phyloP scores from a whole-genome alignment of 2,888 invertebrate species.

The Ellobium chinense region DNA sequence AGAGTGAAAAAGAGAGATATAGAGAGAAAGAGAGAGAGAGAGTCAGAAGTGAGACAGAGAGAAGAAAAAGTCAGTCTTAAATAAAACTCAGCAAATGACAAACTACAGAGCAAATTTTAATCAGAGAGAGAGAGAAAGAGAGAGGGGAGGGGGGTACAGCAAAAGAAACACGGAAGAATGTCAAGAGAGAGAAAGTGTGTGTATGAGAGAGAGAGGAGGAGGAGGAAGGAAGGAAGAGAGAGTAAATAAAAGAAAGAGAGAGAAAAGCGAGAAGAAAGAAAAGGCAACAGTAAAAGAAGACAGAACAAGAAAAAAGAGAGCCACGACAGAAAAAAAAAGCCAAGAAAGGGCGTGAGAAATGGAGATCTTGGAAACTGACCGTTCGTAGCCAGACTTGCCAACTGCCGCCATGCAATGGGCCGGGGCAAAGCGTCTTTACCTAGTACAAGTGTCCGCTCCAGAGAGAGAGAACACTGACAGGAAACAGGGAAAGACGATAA shows the following conservation, averaged over 20 bases:
- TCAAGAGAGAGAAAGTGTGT: background rate
- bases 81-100: background rate
- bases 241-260: conserved; percentile 1
- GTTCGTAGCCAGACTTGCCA: no score
- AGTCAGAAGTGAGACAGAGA: background rate
- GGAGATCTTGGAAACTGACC: no score
- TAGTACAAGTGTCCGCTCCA: no score
- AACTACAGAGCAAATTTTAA: background rate
- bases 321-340: background rate
- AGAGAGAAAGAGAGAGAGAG: no score
- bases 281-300: conserved; percentile 10
- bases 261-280: background rate
- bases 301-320: background rate
- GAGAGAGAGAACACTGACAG: no score
- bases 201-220: background rate
- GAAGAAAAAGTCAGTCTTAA: background rate
- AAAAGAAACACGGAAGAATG: background rate
- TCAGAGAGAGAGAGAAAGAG: conserved; percentile 7
- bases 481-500: no score
- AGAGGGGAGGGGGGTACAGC: background rate
- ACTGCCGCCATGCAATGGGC: no score
- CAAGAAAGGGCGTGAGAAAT: no score
- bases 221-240: background rate
- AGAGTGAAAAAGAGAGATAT: no score
- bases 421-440: no score